Evolutionary conservation across 2,797 vertebrate species (phyloP).

Genomic region (Oryzias sinensis): DNA sequence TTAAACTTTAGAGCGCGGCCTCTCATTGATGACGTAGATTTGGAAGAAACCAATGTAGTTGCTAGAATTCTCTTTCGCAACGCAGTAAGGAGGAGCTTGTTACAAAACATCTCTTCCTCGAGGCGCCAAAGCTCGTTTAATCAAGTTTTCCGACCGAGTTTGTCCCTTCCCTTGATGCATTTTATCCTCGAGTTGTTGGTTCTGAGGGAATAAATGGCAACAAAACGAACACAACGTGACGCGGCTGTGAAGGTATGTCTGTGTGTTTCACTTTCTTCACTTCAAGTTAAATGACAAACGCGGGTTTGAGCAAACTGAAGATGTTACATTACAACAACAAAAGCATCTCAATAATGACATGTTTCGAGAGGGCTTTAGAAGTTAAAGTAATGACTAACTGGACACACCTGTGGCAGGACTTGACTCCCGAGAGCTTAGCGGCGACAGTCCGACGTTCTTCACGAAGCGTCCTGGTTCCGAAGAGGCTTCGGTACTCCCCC

Average conservation of each 20-base stretch:
- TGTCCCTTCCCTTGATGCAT: accelerated
- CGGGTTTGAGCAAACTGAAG: neutral
- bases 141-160: accelerated
- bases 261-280: neutral
- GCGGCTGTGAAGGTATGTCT: constrained; percentile 7
- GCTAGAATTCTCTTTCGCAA: constrained; percentile 29
- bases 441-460: constrained; percentile 18
- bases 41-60: constrained; percentile 33
- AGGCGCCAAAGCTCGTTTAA: constrained; percentile 32
- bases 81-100: constrained; percentile 19
- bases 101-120: constrained; percentile 43
- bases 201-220: constrained; percentile 19
- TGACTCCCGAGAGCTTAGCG: constrained; percentile 5
- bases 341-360: neutral
- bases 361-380: neutral
- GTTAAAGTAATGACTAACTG: neutral
- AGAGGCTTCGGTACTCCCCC: constrained; percentile 35
- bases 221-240: constrained; percentile 10
- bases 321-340: neutral
- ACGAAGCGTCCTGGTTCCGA: constrained; percentile 7
- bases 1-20: accelerated
- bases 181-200: accelerated
- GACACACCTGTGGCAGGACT: constrained; percentile 25
- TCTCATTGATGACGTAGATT: neutral
- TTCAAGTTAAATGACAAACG: neutral